Conservation (phyloP, 2,797 vertebrate species). For the Hyperoplus lanceolatus region DNA sequence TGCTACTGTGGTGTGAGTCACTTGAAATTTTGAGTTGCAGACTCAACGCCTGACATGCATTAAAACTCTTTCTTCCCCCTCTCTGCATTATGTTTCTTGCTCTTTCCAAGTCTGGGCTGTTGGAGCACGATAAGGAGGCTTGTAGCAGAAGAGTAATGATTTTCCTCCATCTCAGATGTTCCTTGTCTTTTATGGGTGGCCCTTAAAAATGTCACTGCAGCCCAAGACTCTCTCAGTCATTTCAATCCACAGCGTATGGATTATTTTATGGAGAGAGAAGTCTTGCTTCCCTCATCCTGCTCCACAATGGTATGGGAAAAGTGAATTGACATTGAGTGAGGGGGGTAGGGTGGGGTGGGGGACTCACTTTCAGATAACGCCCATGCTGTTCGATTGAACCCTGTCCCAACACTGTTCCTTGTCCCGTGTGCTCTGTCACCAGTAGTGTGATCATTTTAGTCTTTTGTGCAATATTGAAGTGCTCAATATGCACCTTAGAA, state of each 20-base stretch:
- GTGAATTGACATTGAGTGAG: constrained; percentile 34
- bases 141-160: constrained; percentile 66
- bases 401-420: constrained; percentile 2
- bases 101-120: constrained; percentile 49
- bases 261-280: constrained; percentile 54
- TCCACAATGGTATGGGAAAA: constrained; percentile 27
- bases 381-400: constrained; percentile 25
- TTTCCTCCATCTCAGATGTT: constrained; percentile 54
- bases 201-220: constrained; percentile 70
- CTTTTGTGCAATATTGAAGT: background rate
- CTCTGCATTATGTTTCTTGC: constrained; percentile 39
- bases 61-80: constrained; percentile 35
- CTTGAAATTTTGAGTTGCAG: constrained; percentile 51
- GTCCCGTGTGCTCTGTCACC: background rate
- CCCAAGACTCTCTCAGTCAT: constrained; percentile 54
- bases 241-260: constrained; percentile 50
- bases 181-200: constrained; percentile 64
- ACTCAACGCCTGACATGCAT: constrained; percentile 46
- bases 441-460: background rate
- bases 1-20: constrained; percentile 8
- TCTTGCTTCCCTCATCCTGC: constrained; percentile 28
- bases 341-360: constrained; percentile 1
- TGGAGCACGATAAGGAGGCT: constrained; percentile 67
- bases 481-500: constrained; percentile 4
- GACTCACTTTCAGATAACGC: constrained; percentile 52